Percentiles rank a stretch among this genome's conserved stretches.
Conservation (phyloP, 2,113 vertebrate species). For the Azemiops feae region DNA sequence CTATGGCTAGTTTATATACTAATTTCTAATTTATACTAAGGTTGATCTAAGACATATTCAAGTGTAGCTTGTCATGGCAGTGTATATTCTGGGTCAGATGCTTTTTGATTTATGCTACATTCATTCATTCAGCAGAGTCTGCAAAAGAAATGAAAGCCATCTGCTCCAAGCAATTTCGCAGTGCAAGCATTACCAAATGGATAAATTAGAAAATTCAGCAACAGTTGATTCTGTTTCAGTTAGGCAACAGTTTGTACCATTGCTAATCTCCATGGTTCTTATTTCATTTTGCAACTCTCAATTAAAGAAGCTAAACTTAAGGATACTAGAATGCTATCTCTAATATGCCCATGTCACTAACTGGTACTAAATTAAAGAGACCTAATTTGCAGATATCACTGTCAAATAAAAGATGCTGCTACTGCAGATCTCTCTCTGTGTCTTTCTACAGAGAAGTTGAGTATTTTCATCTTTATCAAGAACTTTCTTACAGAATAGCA, state of each 20-base stretch:
- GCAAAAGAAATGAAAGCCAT: background rate
- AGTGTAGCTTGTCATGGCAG: background rate
- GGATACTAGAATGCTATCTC: background rate
- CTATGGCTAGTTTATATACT: background rate
- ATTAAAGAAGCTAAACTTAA: background rate
- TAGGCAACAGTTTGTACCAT: conserved; percentile 1
- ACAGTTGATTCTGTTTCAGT: conserved; percentile 1
- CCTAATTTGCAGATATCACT: background rate
- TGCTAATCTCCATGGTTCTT: background rate
- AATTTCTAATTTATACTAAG: background rate
- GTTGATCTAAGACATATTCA: background rate
- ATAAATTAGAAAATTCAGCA: background rate
- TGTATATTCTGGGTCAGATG: background rate
- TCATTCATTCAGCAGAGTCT: background rate
- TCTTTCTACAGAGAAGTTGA: background rate
- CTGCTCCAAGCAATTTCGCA: conserved; percentile 15
- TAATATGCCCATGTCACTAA: background rate
- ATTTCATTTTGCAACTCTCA: background rate
- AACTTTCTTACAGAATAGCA: background rate
- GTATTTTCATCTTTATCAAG: background rate
- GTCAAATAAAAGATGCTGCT: background rate
- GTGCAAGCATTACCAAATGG: background rate
- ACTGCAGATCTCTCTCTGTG: background rate
- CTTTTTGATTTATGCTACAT: background rate
- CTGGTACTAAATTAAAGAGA: background rate